Base-by-base conservation (phyloP, 2,888 invertebrate species). In the Amiota communis region DNA sequence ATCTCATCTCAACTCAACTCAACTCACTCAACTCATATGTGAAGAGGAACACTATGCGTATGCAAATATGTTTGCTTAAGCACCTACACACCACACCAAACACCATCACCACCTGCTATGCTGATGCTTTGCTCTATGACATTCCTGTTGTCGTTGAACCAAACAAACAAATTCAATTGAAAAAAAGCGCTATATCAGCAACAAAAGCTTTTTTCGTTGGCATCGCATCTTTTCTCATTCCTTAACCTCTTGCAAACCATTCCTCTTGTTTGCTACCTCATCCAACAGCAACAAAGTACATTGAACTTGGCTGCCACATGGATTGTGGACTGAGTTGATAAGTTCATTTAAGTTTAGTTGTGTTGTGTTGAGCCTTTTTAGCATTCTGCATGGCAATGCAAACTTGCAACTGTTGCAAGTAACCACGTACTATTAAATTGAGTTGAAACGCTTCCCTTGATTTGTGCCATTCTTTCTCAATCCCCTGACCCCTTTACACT, bases 381-480 rank as follows among this genome's bases (percentile, higher is more conserved):
- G 8, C 17, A 48, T 48, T 17, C 74, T 82, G 83, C 78, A 83
- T 77, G 71, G 78, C 79, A 82, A 76, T 64, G 81, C 84, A 79
- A 57, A 75, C 74, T 73, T 74, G 73, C 73, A 64, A 56, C 56
- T 36, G 65, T 69, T 72, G 67, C 68, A 75, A 70, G 71, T 69
- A 70, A 71, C 75, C n/a, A n/a, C n/a, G n/a, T n/a, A n/a, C n/a
- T 68, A 71, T 71, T 71, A 69, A 70, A 59, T 71, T 73, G 73
- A 71, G 79, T 75, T 75, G 4, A n/a, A n/a, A 8, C 70, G 75
- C 73, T 77, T 76, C 78, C 83, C 79, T n/a, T 12, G 53, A n/a
- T 53, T n/a, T 53, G 59, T 59, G 59, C 59, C 17, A 23, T 23
- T 23, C 23, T 23, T 23, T 23, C 3, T 3, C 23, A 23, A 23